Percentiles rank a stretch among this genome's conserved stretches.
phyloP scores from a whole-genome alignment of 1,140 invertebrate genomes.

The Olivierus martensii region DNA sequence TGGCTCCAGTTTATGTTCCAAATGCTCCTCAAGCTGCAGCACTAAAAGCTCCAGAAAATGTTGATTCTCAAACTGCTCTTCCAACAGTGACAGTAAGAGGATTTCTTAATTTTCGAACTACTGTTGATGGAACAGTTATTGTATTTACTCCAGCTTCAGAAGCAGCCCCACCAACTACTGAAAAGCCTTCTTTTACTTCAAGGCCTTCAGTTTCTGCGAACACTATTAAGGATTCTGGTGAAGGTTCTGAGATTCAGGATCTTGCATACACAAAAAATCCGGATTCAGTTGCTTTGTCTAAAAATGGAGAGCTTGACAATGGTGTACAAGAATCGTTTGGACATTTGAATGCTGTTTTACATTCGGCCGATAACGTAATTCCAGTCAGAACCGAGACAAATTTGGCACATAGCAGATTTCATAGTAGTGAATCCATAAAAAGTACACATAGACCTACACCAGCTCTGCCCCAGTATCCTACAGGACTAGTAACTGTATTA shows the following conservation, averaged over 20 bases:
- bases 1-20: conserved; percentile 11
- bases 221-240: background rate
- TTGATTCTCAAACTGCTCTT: conserved; percentile 30
- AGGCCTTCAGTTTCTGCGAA: background rate
- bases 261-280: background rate
- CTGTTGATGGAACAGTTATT: conserved; percentile 77
- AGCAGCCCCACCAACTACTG: conserved; percentile 26
- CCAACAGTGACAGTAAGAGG: conserved; percentile 69
- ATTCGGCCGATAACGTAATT: too few species aligned
- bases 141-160: conserved; percentile 59
- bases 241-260: conserved; percentile 6
- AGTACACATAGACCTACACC: conserved; percentile 6
- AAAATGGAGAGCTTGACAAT: background rate
- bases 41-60: conserved; percentile 3
- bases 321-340: conserved; percentile 1
- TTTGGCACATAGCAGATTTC: too few species aligned
- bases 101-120: conserved; percentile 75
- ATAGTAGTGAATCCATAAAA: too few species aligned
- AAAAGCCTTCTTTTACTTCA: background rate
- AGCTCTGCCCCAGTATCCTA: conserved; percentile 35
- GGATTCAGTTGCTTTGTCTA: too few species aligned
- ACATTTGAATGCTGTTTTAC: too few species aligned
- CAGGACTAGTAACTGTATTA: conserved; percentile 60
- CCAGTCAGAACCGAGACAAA: too few species aligned
- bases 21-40: conserved; percentile 2